Evolutionary conservation across 2,113 vertebrate genomes (phyloP).

Genomic region (Galbula dea): DNA sequence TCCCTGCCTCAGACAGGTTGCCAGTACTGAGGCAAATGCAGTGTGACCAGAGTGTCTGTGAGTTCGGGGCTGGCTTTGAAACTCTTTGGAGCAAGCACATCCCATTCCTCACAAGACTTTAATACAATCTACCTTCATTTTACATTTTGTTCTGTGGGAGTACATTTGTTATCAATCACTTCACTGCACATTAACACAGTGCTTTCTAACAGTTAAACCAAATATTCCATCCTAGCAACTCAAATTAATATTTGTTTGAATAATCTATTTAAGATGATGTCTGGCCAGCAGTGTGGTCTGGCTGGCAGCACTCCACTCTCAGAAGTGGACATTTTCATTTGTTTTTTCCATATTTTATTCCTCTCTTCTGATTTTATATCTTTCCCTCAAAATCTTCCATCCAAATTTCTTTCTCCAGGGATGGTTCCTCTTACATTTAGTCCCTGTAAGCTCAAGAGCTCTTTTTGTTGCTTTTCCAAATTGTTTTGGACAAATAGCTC

Average conservation of each 20-base stretch:
- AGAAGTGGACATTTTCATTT: constrained; percentile 32
- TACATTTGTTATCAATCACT: constrained; percentile 69
- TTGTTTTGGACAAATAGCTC: not conserved
- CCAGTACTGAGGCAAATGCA: not conserved
- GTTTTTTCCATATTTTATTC: constrained; percentile 50
- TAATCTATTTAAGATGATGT: constrained; percentile 67
- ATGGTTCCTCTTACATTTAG: not conserved
- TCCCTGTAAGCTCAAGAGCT: not conserved
- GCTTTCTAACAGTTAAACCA: constrained; percentile 64
- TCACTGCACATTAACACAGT: constrained; percentile 31
- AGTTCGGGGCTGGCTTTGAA: constrained; percentile 2
- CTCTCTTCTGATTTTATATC: constrained; percentile 19
- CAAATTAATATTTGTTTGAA: constrained; percentile 73
- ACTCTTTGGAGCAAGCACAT: not conserved
- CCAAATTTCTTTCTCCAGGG: not conserved
- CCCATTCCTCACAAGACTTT: constrained; percentile 1
- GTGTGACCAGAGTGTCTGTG: constrained; percentile 21
- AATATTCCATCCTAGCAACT: constrained; percentile 70
- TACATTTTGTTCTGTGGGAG: constrained; percentile 48
- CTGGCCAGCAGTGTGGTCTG: constrained; percentile 70
- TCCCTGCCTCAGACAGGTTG: not conserved
- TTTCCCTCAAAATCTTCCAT: not conserved
- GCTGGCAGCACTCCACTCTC: constrained; percentile 44
- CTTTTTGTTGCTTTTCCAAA: not conserved
- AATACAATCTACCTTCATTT: constrained; percentile 4